These are phyloP conservation scores for Epizoanthus stellaris DNA, from an alignment of 92 coral and sea anemone genomes.

Conservation along the genomic window DNA sequence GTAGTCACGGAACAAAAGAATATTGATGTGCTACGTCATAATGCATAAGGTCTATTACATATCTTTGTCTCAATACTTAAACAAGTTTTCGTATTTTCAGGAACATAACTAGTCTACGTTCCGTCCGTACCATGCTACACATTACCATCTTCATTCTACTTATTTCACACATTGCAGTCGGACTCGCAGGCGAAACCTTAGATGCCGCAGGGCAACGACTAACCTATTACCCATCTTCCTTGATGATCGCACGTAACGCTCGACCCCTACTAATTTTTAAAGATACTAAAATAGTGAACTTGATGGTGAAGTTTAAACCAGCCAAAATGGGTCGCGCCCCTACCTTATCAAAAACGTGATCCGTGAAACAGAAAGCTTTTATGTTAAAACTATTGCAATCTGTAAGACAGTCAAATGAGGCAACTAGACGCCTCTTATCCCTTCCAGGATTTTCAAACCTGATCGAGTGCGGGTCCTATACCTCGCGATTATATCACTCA, in stretches of 20 bases:
- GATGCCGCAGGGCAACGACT: conserved; percentile 24
- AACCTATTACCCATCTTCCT: conserved; percentile 18
- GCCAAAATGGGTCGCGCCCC: conserved; percentile 8
- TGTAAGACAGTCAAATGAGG: too few relatives aligned
- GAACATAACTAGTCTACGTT: too few relatives aligned
- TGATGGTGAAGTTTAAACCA: conserved; percentile 16
- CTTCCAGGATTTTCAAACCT: conserved; percentile 33
- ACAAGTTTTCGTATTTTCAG: too few relatives aligned
- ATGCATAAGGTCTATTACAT: too few relatives aligned
- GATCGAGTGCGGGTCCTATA: conserved; percentile 41
- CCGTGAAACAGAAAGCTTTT: not conserved
- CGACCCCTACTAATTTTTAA: not conserved
- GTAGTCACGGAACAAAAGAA: too few relatives aligned
- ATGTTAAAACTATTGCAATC: not conserved
- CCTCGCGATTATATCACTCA: conserved; percentile 39
- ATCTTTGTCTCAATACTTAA: too few relatives aligned
- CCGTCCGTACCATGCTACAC: too few relatives aligned
- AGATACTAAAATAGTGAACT: conserved; percentile 2
- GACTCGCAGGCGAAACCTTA: not conserved
- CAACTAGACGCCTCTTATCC: conserved; percentile 17
- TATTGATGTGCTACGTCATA: too few relatives aligned
- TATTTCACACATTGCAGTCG: not conserved
- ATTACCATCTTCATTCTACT: too few relatives aligned
- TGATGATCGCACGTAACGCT: conserved; percentile 16
- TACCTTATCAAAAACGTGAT: not conserved